Base-by-base conservation (phyloP, 2,113 vertebrate genomes). In the Meriones unguiculatus region DNA sequence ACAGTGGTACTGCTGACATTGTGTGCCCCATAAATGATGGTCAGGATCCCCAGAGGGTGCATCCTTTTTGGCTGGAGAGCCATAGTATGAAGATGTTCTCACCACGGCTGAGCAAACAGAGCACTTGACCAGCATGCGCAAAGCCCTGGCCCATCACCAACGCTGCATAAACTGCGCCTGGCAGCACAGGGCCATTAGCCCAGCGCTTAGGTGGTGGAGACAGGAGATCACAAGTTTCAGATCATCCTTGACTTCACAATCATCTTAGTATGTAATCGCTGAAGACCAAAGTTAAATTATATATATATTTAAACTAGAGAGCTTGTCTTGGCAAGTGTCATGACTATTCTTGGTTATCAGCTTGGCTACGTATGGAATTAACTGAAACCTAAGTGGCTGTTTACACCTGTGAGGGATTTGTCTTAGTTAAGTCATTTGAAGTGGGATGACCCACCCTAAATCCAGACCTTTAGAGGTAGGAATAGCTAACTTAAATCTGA, bases 281-380 rank as follows among this genome's bases (percentile, higher is more conserved):
- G 81, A 93, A 95, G 77, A 88, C 75, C 62, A 94, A 75, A 77
- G 89, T 89, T 86, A 93, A n/a, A n/a, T n/a, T n/a, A 13, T 13
- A 13, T 57, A 3, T 57, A 14, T 57, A 15, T 57, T 57, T 70
- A 76, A 94, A 30, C 41, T 78, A 95, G 30, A 82, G 38, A 8
- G 10, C 59, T 59, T 96, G 14, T 88, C 25, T 94, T 81, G 67
- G 18, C 95, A 84, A 94, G 14, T 84, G 25, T 84, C 57, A 84
- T 41, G 4, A 38, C 57, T 62, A 28, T 64, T 84, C 22, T 62
- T 84, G 62, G 81, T 64, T 84, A n/a, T 84, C 24, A 84, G 64
- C 4, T 64, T 84, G 59, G 10, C 13, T 84, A 41, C 24, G 41
- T 64, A 38, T 41, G 81, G n/a, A 84, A 64, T 64, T 84, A 84